Base-by-base conservation (phyloP, 1,140 invertebrate genomes). In the Solenopsis fugax region DNA sequence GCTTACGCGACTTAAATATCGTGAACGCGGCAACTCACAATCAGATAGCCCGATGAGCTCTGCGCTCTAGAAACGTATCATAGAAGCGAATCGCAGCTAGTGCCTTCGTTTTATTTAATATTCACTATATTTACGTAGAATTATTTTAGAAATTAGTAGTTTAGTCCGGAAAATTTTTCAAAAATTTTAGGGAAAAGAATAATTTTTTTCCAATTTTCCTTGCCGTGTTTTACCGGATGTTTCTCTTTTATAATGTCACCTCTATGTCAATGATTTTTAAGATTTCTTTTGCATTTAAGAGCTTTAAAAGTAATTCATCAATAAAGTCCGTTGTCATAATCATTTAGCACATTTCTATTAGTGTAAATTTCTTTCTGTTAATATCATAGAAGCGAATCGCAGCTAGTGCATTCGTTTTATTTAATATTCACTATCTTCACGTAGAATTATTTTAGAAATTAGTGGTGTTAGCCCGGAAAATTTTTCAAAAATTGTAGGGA, bases 1-100 rank as follows among this genome's bases (percentile, higher is more conserved):
- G 54, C 80, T 75, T 73, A 84, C 41, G 54, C 41, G 80, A 84
- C 72, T 84, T 73, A 75, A 73, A 84, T 84, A 21, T 84, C 69
- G 69, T 21, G 54, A 34, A 84, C 80, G 45, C 41, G 24, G 69
- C 80, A 21, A 73, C 54, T 84, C 41, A 41, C 41, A 5, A 41
- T 41, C 69, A 3, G 80, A 24, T 62, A 56, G 37, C 78, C 21
- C 52, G 41, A 54, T 54, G 24, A 48, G 41, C 21, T 48, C 16
- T 29, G 78, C 64, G 34, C 16, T 62, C 80, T 84, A 84, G 41
- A 75, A 75, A 37, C 5, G 29, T n/a, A 75, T 75, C 58, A 75
- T 84, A 84, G 80, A 6, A 54, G 34, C 9, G 56, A 60, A 16
- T 73, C 41, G 52, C 29, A 24, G 24, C 41, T 84, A 75, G 41